Conservation (phyloP, 2,888 invertebrate genomes). For the Lissonota sp. region DNA sequence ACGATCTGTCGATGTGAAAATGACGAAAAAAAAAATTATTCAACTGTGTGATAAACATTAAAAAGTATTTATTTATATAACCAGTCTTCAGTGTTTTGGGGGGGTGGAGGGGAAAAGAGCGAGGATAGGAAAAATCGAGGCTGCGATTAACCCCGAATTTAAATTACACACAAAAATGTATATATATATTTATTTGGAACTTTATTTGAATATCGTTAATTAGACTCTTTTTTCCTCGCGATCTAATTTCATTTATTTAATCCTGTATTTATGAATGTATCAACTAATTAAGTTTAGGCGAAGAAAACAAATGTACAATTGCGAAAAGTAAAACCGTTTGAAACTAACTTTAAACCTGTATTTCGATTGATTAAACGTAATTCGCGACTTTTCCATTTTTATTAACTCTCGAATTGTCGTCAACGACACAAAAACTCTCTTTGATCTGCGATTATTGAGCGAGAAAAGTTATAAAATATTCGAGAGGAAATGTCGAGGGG, state of each 20-base stretch:
- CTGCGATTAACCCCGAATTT: slow-evolving; percentile 69
- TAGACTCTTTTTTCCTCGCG: slow-evolving; percentile 68
- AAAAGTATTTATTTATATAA: slow-evolving; percentile 77
- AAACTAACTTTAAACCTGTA: slow-evolving; percentile 50
- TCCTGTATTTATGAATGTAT: slow-evolving; percentile 69
- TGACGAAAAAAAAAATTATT: slow-evolving; percentile 43
- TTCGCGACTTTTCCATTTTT: not conserved
- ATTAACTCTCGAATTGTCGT: slow-evolving; percentile 19
- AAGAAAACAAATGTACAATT: slow-evolving; percentile 43
- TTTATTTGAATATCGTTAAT: slow-evolving; percentile 64
- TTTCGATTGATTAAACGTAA: slow-evolving; percentile 31
- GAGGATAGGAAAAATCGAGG: slow-evolving; percentile 68
- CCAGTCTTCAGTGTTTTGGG: slow-evolving; percentile 78
- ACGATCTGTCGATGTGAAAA: slow-evolving; percentile 45
- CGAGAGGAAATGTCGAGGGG: slow-evolving; percentile 21
- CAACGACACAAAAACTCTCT: slow-evolving; percentile 6
- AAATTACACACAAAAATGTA: slow-evolving; percentile 70
- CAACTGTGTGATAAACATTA: slow-evolving; percentile 61
- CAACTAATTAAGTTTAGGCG: slow-evolving; percentile 72
- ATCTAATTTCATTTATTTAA: slow-evolving; percentile 67
- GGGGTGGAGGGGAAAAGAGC: not conserved
- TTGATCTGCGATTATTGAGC: slow-evolving; percentile 65
- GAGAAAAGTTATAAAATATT: slow-evolving; percentile 51
- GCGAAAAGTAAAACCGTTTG: slow-evolving; percentile 50
- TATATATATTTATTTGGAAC: slow-evolving; percentile 37